Evolutionary conservation across 2,888 invertebrate genomes (phyloP).

Genomic region (Frankliniella intonsa): DNA sequence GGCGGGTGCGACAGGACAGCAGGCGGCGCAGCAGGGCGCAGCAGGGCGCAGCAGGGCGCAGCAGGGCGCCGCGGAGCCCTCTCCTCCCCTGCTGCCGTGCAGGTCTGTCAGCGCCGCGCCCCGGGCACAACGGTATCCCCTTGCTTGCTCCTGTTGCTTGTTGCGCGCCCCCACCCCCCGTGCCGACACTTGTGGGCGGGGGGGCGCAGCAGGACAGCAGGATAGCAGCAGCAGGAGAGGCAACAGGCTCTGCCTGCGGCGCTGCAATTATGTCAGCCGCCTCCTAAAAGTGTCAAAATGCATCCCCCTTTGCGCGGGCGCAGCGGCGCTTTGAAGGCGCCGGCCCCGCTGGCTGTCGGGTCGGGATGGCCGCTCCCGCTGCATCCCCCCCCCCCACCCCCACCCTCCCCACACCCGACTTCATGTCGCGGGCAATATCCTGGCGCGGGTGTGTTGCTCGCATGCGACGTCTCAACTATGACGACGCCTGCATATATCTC

Average conservation of each 20-base stretch:
- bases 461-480: too few relatives aligned
- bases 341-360: background rate
- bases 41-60: background rate
- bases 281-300: slow-evolving; percentile 23
- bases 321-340: background rate
- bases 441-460: too few relatives aligned
- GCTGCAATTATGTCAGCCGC: slow-evolving; percentile 8
- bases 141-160: background rate
- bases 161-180: too few relatives aligned
- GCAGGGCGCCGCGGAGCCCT: background rate
- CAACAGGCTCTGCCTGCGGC: background rate
- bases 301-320: background rate
- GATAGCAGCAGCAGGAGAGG: too few relatives aligned
- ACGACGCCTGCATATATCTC: too few relatives aligned
- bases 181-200: background rate
- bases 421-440: too few relatives aligned
- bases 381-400: too few relatives aligned
- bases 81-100: background rate
- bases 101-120: background rate
- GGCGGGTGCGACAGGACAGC: background rate
- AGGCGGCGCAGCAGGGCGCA: background rate
- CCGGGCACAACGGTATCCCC: background rate
- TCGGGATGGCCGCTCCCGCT: background rate
- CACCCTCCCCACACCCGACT: too few relatives aligned
- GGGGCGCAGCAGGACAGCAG: too few relatives aligned